Evolutionary conservation across 2,888 invertebrate species (phyloP).

Genomic region (Cheilosia variabilis): DNA sequence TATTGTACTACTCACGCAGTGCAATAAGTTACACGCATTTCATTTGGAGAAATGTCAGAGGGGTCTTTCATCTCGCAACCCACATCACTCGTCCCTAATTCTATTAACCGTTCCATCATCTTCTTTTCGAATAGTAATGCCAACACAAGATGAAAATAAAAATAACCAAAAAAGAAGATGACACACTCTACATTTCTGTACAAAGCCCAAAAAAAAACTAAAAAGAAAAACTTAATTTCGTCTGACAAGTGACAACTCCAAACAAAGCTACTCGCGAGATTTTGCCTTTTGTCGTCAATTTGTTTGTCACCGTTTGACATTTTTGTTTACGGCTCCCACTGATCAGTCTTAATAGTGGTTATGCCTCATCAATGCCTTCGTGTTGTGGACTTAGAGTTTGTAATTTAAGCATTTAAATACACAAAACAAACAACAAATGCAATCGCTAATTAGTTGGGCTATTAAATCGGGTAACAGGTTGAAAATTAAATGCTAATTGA

Average conservation of each 20-base stretch:
- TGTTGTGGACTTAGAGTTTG: not conserved
- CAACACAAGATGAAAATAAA: slow-evolving; percentile 22
- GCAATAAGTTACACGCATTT: slow-evolving; percentile 36
- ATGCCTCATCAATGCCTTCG: slow-evolving; percentile 12
- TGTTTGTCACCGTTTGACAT: slow-evolving; percentile 44
- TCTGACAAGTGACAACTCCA: slow-evolving; percentile 9
- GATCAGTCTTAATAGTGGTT: slow-evolving; percentile 17
- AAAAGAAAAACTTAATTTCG: not conserved
- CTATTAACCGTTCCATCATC: slow-evolving; percentile 50
- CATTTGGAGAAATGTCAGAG: slow-evolving; percentile 18
- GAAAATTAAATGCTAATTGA: too few relatives aligned
- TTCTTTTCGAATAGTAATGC: slow-evolving; percentile 13
- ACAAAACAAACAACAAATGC: slow-evolving; percentile 25
- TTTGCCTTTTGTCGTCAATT: not conserved
- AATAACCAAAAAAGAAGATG: slow-evolving; percentile 30
- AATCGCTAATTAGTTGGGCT: too few relatives aligned
- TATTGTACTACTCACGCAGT: not conserved
- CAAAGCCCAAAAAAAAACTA: slow-evolving; percentile 1
- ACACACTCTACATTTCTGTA: slow-evolving; percentile 20
- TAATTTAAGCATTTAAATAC: slow-evolving; percentile 8
- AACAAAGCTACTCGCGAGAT: not conserved
- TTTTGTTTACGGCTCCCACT: slow-evolving; percentile 43
- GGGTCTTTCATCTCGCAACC: slow-evolving; percentile 10
- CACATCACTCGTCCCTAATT: slow-evolving; percentile 45
- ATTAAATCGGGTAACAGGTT: too few relatives aligned